Conservation (phyloP, 2,888 invertebrate genomes). For the Pyrgus malvae region DNA sequence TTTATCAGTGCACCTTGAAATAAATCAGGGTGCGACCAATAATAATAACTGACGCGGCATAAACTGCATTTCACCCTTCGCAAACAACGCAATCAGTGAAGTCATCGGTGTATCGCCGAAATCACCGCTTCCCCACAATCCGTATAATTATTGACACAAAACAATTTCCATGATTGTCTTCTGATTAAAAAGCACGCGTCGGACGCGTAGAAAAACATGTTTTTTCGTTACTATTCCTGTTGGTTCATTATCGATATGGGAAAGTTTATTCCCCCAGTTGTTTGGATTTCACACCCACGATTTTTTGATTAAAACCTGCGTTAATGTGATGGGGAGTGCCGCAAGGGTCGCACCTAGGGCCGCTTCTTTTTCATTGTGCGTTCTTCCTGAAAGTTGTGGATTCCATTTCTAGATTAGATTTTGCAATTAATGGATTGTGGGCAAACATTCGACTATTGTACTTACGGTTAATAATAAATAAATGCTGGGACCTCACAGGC, state of each 20-base stretch:
- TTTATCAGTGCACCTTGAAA: not conserved
- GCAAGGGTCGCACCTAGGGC: conserved; percentile 65
- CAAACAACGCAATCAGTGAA: conserved; percentile 54
- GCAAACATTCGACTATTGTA: too few species aligned
- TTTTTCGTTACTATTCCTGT: conserved; percentile 63
- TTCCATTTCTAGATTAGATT: conserved; percentile 4
- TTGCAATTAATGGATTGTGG: not conserved
- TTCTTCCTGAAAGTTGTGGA: not conserved
- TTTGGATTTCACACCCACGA: conserved; percentile 77
- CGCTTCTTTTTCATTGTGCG: conserved; percentile 47
- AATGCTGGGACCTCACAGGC: too few species aligned
- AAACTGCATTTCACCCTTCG: conserved; percentile 37
- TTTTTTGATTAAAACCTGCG: conserved; percentile 75
- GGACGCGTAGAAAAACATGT: conserved; percentile 55
- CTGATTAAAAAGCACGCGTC: conserved; percentile 62
- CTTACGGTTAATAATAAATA: too few species aligned
- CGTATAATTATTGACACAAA: conserved; percentile 64
- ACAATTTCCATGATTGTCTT: conserved; percentile 61
- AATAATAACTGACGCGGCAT: conserved; percentile 21
- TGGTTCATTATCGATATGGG: conserved; percentile 79
- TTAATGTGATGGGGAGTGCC: conserved; percentile 65
- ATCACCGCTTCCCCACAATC: conserved; percentile 47
- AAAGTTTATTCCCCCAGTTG: conserved; percentile 68
- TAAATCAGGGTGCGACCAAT: conserved; percentile 7
- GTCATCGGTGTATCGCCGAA: conserved; percentile 49